phyloP scores from a whole-genome alignment of 2,797 vertebrate species.

The Alfaro cultratus region DNA sequence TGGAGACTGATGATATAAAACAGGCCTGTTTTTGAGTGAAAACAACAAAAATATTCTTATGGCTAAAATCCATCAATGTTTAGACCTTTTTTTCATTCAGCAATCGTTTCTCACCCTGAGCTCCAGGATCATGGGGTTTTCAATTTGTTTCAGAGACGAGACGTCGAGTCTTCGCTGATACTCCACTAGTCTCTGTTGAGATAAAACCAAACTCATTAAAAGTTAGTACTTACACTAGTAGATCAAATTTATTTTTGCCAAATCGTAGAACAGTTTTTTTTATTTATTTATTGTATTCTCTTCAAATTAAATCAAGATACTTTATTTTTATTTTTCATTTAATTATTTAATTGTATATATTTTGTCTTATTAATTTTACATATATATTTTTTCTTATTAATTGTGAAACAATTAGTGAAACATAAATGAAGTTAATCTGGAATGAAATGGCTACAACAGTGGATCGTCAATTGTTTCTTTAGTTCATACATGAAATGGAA shows the following conservation, averaged over 20 bases:
- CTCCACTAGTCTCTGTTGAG: slow-evolving; percentile 89
- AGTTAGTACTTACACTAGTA: background rate
- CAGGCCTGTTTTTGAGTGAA: background rate
- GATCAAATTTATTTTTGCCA: background rate
- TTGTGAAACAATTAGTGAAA: background rate
- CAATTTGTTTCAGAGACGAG: slow-evolving; percentile 91
- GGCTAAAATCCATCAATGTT: background rate
- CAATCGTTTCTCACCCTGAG: slow-evolving; percentile 83
- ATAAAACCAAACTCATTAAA: background rate
- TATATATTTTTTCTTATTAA: no score
- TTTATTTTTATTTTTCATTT: no score
- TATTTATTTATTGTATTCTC: background rate
- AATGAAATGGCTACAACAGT: background rate
- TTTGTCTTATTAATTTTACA: background rate
- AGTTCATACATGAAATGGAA: background rate
- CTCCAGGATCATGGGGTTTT: slow-evolving; percentile 93
- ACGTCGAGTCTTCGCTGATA: slow-evolving; percentile 95
- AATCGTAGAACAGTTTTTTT: background rate
- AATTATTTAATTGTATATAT: background rate
- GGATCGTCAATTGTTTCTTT: background rate
- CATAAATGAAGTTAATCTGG: background rate
- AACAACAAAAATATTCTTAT: background rate
- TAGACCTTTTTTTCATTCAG: background rate
- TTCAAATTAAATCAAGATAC: no score
- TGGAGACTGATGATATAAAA: background rate